These are phyloP conservation scores for Calidris pygmaea DNA, from an alignment of 2,113 vertebrate genomes.

Conservation along the genomic window DNA sequence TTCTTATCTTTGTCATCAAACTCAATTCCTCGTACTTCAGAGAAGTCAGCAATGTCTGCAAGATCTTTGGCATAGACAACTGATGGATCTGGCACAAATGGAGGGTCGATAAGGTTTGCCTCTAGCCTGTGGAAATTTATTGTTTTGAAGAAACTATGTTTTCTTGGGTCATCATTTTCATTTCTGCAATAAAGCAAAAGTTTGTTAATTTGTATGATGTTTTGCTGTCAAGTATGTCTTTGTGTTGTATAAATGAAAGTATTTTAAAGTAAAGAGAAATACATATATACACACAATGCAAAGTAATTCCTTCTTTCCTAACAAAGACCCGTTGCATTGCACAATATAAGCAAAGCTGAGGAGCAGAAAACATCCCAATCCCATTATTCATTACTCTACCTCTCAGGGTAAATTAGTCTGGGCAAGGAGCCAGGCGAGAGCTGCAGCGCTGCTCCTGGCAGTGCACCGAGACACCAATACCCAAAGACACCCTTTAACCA, in stretches of 20 bases:
- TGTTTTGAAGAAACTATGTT: slow-evolving; percentile 87
- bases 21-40: slow-evolving; percentile 86
- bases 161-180: slow-evolving; percentile 84
- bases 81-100: slow-evolving; percentile 88
- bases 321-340: rapidly evolving
- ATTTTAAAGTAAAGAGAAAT: neutral
- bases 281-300: neutral
- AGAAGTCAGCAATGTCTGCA: slow-evolving; percentile 89
- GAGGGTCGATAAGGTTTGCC: slow-evolving; percentile 84
- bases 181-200: slow-evolving; percentile 72
- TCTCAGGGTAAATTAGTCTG: neutral
- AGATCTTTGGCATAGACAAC: slow-evolving; percentile 93
- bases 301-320: neutral
- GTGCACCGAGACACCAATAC: neutral
- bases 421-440: neutral
- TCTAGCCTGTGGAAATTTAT: slow-evolving; percentile 91
- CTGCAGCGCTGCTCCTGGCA: neutral
- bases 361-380: neutral
- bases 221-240: neutral
- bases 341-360: neutral
- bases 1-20: slow-evolving; percentile 88
- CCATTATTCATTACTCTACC: neutral
- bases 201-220: neutral
- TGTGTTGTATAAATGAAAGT: neutral
- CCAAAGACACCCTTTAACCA: neutral